Base-by-base conservation (phyloP, 1,140 invertebrate genomes). In the Potamilus streckersoni region DNA sequence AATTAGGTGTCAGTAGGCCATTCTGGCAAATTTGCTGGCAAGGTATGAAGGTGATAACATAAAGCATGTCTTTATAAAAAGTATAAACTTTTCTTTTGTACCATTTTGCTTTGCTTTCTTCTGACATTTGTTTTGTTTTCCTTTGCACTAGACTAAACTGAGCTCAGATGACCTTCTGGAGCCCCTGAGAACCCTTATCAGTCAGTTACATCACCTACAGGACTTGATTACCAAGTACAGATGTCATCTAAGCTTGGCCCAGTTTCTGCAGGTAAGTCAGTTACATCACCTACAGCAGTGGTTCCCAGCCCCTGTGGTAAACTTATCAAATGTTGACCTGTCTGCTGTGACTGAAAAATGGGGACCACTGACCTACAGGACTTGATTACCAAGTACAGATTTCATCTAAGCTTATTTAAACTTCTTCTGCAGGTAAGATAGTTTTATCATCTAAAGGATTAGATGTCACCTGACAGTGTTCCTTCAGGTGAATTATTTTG, bases 191-290 rank as follows among this genome's bases (percentile, higher is more conserved):
- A 80, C 38, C 17, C 63, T 84, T 71, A 79, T 85, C 38, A 72
- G 69, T 16, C 76, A 80, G n/a, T 64, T 86, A 65, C 75, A 80
- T 27, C 79, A 85, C n/a, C 72, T 87, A 15, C 61, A 82, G 68
- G 78, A 84, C 49, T 77, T 87, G 15, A 64, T 80, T 14, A 79
- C 74, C 17, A 81, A 84, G 66, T 86, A 86, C 82, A 85, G 82
- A 64, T 84, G 80, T 76, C 74, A 75, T 68, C 79, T 87, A 31
- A 77, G 84, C 11, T 71, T 84, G 71, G 74, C 73, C 23, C 76
- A 82, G 69, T 83, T 83, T 61, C 69, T 75, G 49, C 71, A 83
- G 77, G 83, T 84, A 75, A 75, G 60, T 2, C 14, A 82, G 69
- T 82, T 83, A 61, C 65, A 75, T 31, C 66, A 82, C 75, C 82